These are phyloP conservation scores for Rhynchopsitta pachyrhyncha DNA, from an alignment of 2,113 vertebrate genomes.

Conservation along the genomic window DNA sequence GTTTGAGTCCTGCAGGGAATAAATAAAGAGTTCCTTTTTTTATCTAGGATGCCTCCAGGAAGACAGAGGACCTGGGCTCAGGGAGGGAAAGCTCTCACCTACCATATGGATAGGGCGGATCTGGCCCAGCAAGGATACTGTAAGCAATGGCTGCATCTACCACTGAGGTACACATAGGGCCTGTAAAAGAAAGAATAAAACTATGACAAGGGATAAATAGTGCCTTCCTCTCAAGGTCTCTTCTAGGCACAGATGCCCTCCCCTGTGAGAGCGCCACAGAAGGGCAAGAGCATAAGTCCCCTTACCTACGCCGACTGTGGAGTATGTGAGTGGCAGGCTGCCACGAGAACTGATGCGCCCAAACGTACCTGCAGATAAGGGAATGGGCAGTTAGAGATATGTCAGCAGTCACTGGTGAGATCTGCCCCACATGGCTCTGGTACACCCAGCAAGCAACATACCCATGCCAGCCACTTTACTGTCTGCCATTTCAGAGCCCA, in stretches of 20 bases:
- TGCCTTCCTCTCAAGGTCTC: neutral
- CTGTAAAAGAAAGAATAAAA: conserved; percentile 12
- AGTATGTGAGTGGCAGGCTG: conserved; percentile 57
- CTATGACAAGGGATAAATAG: neutral
- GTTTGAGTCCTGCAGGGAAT: conserved; percentile 56
- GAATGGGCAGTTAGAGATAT: neutral
- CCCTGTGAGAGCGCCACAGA: neutral
- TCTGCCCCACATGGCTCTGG: neutral
- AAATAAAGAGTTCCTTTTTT: conserved; percentile 8
- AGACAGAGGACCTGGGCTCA: neutral
- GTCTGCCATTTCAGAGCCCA: neutral
- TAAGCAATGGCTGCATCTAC: conserved; percentile 67
- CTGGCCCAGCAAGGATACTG: conserved; percentile 60
- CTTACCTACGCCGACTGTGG: conserved; percentile 63
- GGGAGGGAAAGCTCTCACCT: neutral
- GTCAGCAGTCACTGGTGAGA: neutral
- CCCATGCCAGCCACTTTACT: neutral
- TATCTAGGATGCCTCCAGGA: neutral
- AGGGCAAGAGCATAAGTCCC: neutral
- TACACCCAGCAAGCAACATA: neutral
- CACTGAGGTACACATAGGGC: conserved; percentile 68
- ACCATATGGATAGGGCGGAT: conserved; percentile 56
- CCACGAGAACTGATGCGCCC: conserved; percentile 64
- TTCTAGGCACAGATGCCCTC: neutral
- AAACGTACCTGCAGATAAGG: conserved; percentile 51